Conservation (phyloP, 1,140 invertebrate genomes). For the Hylaeus volcanicus region DNA sequence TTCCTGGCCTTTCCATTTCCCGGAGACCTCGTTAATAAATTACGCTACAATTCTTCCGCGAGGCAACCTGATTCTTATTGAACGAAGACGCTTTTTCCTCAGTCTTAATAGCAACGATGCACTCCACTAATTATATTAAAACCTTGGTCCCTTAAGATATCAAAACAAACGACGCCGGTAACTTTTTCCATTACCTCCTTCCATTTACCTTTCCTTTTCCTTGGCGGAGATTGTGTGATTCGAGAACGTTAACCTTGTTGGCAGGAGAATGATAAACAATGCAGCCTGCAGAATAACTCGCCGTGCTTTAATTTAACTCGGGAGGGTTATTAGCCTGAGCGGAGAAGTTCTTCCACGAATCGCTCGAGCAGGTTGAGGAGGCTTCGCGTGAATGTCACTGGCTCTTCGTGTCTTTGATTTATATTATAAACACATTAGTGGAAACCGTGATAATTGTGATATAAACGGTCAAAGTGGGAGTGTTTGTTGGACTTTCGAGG, state of each 20-base stretch:
- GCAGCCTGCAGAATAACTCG: background rate
- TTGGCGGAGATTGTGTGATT: background rate
- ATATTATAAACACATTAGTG: too few species aligned
- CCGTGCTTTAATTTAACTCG: background rate
- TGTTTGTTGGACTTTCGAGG: too few species aligned
- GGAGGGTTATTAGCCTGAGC: background rate
- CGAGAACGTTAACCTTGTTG: background rate
- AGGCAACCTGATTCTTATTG: background rate
- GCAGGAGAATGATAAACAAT: background rate
- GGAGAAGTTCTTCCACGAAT: too few species aligned
- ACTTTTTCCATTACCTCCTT: background rate
- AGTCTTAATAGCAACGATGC: background rate
- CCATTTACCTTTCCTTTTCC: background rate
- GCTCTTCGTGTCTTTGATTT: too few species aligned
- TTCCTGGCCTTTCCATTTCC: background rate
- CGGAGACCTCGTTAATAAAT: background rate
- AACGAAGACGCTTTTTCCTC: background rate
- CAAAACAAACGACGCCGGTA: background rate
- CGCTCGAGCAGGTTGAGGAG: too few species aligned
- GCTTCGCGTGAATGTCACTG: too few species aligned
- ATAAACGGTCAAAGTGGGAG: too few species aligned
- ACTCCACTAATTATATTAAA: conserved; percentile 5
- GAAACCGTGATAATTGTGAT: too few species aligned
- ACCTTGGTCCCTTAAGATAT: background rate
- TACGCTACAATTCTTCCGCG: background rate